Evolutionary conservation across 2,113 vertebrate genomes (phyloP).

Genomic region (Lipotes vexillifer): DNA sequence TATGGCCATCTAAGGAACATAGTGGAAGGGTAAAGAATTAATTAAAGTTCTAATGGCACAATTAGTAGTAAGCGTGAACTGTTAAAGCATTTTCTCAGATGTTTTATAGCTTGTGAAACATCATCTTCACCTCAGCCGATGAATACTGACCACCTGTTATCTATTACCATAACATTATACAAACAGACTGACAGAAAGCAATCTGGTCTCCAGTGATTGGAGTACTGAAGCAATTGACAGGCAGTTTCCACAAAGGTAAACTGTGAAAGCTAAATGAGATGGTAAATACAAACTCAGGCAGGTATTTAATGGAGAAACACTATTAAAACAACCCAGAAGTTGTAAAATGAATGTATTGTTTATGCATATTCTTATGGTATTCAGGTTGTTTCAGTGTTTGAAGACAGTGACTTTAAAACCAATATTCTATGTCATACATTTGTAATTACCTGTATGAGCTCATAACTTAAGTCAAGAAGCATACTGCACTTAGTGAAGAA

Average conservation of each 20-base stretch:
- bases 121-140: constrained; percentile 58
- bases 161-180: constrained; percentile 33
- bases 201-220: neutral
- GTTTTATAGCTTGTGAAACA: constrained; percentile 72
- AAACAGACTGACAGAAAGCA: constrained; percentile 42
- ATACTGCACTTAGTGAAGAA: neutral
- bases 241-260: constrained; percentile 55
- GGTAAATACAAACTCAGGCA: constrained; percentile 57
- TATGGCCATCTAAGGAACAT: constrained; percentile 72
- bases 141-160: constrained; percentile 63
- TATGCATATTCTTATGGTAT: constrained; percentile 35
- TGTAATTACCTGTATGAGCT: neutral
- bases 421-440: neutral
- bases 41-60: constrained; percentile 78
- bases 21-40: constrained; percentile 83
- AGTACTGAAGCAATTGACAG: constrained; percentile 34
- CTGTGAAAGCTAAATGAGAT: neutral
- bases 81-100: constrained; percentile 72
- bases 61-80: constrained; percentile 64
- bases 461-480: neutral
- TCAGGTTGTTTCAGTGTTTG: constrained; percentile 36
- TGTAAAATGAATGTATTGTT: constrained; percentile 24
- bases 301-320: constrained; percentile 57
- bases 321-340: constrained; percentile 24
- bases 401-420: constrained; percentile 17